Percentiles rank a stretch among this genome's conserved stretches.
Evolutionary conservation across 1,140 invertebrate genomes (phyloP).

Genomic region (Zophobas morio): DNA sequence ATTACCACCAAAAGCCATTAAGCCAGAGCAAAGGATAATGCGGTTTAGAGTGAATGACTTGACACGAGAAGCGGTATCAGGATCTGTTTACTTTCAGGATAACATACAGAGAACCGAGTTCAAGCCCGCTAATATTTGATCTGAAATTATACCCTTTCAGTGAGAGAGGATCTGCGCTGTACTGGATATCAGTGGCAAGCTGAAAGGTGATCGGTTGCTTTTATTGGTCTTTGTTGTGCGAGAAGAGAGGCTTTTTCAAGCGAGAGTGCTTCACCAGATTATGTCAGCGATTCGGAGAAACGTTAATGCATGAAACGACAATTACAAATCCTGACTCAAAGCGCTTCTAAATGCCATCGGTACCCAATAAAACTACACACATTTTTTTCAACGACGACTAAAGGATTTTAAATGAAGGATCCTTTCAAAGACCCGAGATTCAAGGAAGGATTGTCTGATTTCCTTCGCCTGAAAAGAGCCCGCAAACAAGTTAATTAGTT

Average conservation of each 20-base stretch:
- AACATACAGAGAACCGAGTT: conserved; percentile 36
- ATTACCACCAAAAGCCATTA: conserved; percentile 24
- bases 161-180: conserved; percentile 19
- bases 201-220: conserved; percentile 39
- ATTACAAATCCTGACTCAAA: conserved; percentile 35
- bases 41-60: conserved; percentile 14
- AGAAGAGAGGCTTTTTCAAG: conserved; percentile 26
- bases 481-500: too few relatives aligned
- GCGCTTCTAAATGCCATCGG: conserved; percentile 10
- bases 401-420: not conserved
- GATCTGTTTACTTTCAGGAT: conserved; percentile 45
- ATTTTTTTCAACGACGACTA: conserved; percentile 14
- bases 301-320: conserved; percentile 29
- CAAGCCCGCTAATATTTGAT: conserved; percentile 45
- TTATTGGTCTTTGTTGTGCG: conserved; percentile 35
- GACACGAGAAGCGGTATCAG: conserved; percentile 31
- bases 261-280: conserved; percentile 32
- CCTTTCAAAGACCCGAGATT: not conserved
- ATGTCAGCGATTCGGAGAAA: conserved; percentile 24
- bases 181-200: conserved; percentile 30
- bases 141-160: conserved; percentile 44
- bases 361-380: conserved; percentile 35
- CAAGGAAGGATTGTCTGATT: not conserved
- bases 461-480: not conserved
- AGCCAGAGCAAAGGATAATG: conserved; percentile 27